Evolutionary conservation across 1,140 invertebrate species (phyloP).

Genomic region (Agrilus planipennis): DNA sequence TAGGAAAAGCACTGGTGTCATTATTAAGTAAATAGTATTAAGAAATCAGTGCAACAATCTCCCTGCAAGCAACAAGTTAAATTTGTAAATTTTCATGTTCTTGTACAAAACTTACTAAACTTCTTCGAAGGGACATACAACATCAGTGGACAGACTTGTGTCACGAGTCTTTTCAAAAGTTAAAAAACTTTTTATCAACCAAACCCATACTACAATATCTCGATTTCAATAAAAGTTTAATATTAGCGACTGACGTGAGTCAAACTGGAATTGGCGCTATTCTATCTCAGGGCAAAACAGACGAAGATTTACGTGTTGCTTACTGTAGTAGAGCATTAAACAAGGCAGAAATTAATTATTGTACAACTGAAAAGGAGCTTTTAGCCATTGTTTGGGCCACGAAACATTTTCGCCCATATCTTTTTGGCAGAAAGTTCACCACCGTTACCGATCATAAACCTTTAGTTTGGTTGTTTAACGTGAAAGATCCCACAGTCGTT

Average conservation of each 20-base stretch:
- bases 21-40: no score
- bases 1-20: no score
- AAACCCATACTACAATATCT: conserved; percentile 11
- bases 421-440: conserved; percentile 33
- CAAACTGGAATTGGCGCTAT: conserved; percentile 21
- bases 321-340: conserved; percentile 32
- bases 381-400: conserved; percentile 35
- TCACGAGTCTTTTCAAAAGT: conserved; percentile 8
- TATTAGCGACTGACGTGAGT: conserved; percentile 17
- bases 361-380: conserved; percentile 36
- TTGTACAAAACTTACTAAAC: no score
- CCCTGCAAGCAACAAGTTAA: no score
- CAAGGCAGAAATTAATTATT: conserved; percentile 33
- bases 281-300: conserved; percentile 18
- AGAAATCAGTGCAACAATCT: no score
- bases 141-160: no score
- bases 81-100: no score
- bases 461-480: conserved; percentile 33
- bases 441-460: conserved; percentile 38
- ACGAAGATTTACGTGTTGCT: conserved; percentile 24
- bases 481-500: conserved; percentile 32
- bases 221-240: conserved; percentile 8
- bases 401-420: conserved; percentile 33
- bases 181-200: conserved; percentile 8
- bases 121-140: no score